phyloP scores from a whole-genome alignment of 2,113 vertebrate genomes.

The Crotalus tigris region DNA sequence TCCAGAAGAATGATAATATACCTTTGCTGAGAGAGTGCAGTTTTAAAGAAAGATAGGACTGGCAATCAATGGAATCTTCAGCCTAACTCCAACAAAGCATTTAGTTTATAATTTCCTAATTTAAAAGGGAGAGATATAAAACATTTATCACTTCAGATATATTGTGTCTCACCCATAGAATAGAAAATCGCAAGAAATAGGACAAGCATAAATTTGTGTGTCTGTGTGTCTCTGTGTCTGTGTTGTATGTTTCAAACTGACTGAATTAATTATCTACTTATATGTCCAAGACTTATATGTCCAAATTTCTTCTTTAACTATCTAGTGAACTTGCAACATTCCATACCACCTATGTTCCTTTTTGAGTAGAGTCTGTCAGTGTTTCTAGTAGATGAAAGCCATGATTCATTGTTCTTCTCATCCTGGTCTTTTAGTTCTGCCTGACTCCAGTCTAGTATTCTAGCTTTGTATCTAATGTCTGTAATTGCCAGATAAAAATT shows the following conservation, averaged over 20 bases:
- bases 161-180: conserved; percentile 52
- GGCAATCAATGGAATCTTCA: conserved; percentile 50
- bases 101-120: conserved; percentile 73
- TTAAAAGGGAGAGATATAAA: conserved; percentile 72
- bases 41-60: conserved; percentile 46
- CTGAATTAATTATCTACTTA: conserved; percentile 25
- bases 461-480: no score
- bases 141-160: conserved; percentile 69
- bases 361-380: no score
- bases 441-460: no score
- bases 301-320: no score
- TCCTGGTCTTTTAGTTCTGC: no score
- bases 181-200: conserved; percentile 50
- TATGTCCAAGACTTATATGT: background rate
- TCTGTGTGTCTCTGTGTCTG: conserved; percentile 20
- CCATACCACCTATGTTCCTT: no score
- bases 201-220: conserved; percentile 57
- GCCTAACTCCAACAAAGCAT: conserved; percentile 56
- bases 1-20: conserved; percentile 36
- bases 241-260: conserved; percentile 32
- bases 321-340: no score
- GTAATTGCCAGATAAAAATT: no score
- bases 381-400: no score
- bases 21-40: conserved; percentile 21
- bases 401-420: no score